phyloP scores from a whole-genome alignment of 2,113 vertebrate species.

The Silurus glanis region DNA sequence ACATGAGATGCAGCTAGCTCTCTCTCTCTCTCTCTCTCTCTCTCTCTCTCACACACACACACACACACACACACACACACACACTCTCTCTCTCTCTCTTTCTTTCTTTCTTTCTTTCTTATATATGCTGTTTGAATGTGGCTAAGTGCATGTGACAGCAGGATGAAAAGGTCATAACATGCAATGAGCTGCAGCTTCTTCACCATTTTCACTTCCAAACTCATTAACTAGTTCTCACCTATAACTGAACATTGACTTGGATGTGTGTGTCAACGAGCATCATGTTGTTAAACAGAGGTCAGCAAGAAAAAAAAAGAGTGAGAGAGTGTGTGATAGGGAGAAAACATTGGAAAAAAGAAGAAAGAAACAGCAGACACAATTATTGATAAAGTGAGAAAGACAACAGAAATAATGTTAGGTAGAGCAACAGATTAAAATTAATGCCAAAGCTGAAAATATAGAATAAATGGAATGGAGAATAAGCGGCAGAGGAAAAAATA shows the following conservation, averaged over 20 bases:
- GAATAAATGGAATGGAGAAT: too few relatives aligned
- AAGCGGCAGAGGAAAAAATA: too few relatives aligned
- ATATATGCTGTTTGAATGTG: not conserved
- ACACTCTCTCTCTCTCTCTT: not conserved
- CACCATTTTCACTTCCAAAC: conserved; percentile 49
- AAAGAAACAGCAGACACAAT: not conserved
- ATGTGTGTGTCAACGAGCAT: not conserved
- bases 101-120: too few relatives aligned
- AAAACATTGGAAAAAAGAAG: too few relatives aligned
- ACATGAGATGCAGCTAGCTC: not conserved
- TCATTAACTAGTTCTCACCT: conserved; percentile 50
- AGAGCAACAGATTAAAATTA: not conserved
- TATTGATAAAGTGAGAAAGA: not conserved
- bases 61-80: conserved; percentile 15
- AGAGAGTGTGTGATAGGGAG: not conserved
- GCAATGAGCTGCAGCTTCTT: conserved; percentile 27
- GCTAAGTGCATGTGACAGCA: conserved; percentile 47
- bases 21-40: not conserved
- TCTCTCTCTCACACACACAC: conserved; percentile 2
- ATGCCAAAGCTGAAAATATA: not conserved
- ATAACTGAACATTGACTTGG: conserved; percentile 44
- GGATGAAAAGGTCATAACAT: conserved; percentile 40
- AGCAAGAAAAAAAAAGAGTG: not conserved
- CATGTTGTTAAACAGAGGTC: not conserved
- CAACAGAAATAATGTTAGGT: not conserved